Conservation (phyloP, 2,888 invertebrate genomes). For the Himalopsyche kuldschensis region DNA sequence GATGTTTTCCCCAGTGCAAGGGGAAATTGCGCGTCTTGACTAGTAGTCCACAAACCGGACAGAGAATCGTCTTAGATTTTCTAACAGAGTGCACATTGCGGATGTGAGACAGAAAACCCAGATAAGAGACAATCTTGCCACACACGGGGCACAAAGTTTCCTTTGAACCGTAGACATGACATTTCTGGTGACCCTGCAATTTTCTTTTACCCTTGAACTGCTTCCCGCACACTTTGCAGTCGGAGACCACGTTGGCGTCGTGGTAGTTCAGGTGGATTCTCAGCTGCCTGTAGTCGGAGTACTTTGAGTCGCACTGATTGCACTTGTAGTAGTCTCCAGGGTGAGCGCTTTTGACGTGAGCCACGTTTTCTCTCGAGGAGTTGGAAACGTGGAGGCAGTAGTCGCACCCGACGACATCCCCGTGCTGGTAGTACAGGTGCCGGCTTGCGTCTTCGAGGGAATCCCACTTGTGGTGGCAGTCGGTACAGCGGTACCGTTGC, state of each 20-base stretch:
- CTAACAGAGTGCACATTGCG: slow-evolving; percentile 8
- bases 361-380: neutral
- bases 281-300: neutral
- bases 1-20: slow-evolving; percentile 15
- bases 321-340: slow-evolving; percentile 10
- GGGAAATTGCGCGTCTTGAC: slow-evolving; percentile 7
- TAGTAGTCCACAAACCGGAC: slow-evolving; percentile 16
- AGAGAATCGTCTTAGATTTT: slow-evolving; percentile 3
- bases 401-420: neutral
- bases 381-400: neutral
- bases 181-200: slow-evolving; percentile 6
- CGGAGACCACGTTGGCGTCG: slow-evolving; percentile 7
- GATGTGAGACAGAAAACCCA: slow-evolving; percentile 5
- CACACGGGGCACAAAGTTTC: slow-evolving; percentile 11
- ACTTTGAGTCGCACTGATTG: slow-evolving; percentile 9
- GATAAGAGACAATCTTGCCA: slow-evolving; percentile 5
- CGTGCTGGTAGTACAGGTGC: slow-evolving; percentile 16
- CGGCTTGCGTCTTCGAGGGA: slow-evolving; percentile 5
- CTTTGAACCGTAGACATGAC: slow-evolving; percentile 1
- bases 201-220: slow-evolving; percentile 18
- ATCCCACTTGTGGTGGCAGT: slow-evolving; percentile 1
- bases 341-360: slow-evolving; percentile 3
- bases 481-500: slow-evolving; percentile 7
- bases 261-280: slow-evolving; percentile 19
- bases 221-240: slow-evolving; percentile 16